A percentile compares a stretch with the other conserved stretches of the same genome.
phyloP scores from a whole-genome alignment of 2,113 vertebrate genomes.

The Panthera tigris region DNA sequence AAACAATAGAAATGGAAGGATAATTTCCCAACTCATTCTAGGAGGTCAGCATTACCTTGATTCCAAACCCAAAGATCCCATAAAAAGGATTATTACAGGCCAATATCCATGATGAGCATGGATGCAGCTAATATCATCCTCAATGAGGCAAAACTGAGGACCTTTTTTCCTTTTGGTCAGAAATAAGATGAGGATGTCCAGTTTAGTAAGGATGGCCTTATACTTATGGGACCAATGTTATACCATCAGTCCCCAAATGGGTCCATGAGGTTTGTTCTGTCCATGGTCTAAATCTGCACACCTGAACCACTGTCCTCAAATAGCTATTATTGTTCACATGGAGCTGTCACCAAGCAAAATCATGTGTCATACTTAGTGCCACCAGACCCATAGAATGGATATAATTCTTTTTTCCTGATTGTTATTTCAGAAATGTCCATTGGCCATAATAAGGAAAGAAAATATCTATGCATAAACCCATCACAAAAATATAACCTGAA shows the following conservation, averaged over 20 bases:
- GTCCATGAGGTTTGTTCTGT: background rate
- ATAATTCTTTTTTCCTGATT: background rate
- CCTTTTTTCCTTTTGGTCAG: no score
- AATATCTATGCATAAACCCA: background rate
- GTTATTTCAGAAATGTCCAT: background rate
- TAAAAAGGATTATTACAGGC: no score
- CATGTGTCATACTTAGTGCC: background rate
- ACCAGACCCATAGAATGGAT: background rate
- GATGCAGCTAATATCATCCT: no score
- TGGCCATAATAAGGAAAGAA: background rate
- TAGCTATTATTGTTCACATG: background rate
- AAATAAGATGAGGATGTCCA: no score
- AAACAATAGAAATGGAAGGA: no score
- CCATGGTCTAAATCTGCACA: background rate
- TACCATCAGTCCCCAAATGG: background rate
- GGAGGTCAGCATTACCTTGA: no score
- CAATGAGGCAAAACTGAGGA: no score
- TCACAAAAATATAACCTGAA: slow-evolving; percentile 1
- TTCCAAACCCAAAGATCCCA: no score
- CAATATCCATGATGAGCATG: no score
- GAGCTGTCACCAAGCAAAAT: background rate
- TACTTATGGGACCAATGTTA: background rate
- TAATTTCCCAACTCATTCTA: no score
- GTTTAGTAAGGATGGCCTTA: no score
- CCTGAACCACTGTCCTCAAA: background rate